Percentiles rank a stretch among this genome's conserved stretches.
Evolutionary conservation across 1,140 invertebrate genomes (phyloP).

Genomic region (Myzus persicae): DNA sequence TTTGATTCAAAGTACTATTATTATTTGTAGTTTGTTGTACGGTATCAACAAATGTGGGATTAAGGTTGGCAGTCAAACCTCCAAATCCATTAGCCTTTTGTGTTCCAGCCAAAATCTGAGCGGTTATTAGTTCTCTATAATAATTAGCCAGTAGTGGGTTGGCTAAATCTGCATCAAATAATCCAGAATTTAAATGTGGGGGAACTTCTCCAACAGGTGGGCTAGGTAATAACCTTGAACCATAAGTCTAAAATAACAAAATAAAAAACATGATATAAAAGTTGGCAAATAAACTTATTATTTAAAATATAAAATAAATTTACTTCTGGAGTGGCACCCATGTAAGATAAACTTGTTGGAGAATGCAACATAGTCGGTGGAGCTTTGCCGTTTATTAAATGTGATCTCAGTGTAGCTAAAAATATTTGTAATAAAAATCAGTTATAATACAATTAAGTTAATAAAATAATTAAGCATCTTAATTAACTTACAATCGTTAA

Average conservation of each 20-base stretch:
- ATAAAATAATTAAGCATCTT: background rate
- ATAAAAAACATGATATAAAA: background rate
- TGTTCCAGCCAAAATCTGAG: slow-evolving; percentile 46
- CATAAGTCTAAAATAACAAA: slow-evolving; percentile 28
- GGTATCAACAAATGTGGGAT: background rate
- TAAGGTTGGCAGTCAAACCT: background rate
- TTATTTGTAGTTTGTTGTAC: slow-evolving; percentile 23
- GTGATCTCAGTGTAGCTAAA: slow-evolving; percentile 36
- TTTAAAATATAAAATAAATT: background rate
- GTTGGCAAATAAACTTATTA: background rate
- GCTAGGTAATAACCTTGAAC: slow-evolving; percentile 41
- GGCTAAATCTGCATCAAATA: slow-evolving; percentile 36
- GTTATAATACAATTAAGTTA: background rate
- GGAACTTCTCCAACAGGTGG: slow-evolving; percentile 61
- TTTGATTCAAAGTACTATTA: slow-evolving; percentile 37
- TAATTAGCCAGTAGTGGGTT: slow-evolving; percentile 45
- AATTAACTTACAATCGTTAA: slow-evolving; percentile 22
- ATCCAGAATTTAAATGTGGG: slow-evolving; percentile 53
- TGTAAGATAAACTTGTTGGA: slow-evolving; percentile 29
- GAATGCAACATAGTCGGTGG: slow-evolving; percentile 45
- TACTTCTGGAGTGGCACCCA: slow-evolving; percentile 45
- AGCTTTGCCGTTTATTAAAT: background rate
- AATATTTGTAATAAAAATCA: background rate
- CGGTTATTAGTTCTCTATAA: slow-evolving; percentile 42
- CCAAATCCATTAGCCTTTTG: slow-evolving; percentile 26